Conservation (phyloP, 2,888 invertebrate genomes). For the Leptopterna dolabrata region DNA sequence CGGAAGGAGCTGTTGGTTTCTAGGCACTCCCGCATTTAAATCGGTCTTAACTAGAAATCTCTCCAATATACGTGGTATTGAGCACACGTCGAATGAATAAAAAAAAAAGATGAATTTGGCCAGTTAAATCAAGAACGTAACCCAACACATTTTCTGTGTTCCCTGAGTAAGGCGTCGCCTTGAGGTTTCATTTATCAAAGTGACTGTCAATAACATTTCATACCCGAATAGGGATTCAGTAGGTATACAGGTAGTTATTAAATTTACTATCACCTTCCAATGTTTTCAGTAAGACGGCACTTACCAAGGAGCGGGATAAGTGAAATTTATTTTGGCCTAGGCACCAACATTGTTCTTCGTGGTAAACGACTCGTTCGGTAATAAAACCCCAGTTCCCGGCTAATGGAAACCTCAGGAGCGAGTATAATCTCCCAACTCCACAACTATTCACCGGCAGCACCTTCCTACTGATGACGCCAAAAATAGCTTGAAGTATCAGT, state of each 20-base stretch:
- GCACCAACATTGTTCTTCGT: background rate
- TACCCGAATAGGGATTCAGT: background rate
- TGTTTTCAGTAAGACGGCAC: background rate
- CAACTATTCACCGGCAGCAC: background rate
- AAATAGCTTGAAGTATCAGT: no score
- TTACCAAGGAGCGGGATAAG: background rate
- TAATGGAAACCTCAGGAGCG: background rate
- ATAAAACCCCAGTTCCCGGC: background rate
- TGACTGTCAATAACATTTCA: background rate
- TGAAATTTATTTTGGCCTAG: background rate
- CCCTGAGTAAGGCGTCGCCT: no score
- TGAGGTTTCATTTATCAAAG: background rate
- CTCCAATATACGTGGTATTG: no score
- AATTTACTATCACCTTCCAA: background rate
- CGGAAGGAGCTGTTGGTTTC: background rate
- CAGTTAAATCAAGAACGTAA: no score
- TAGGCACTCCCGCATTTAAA: background rate
- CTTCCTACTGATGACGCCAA: no score
- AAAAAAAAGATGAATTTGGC: no score
- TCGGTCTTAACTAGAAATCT: background rate
- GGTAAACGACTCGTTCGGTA: background rate
- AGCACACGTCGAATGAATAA: no score
- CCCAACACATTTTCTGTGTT: no score
- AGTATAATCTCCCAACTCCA: no score
- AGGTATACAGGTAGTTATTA: background rate